Evolutionary conservation across 1,140 invertebrate genomes (phyloP).

Genomic region (Liolophura sinensis): DNA sequence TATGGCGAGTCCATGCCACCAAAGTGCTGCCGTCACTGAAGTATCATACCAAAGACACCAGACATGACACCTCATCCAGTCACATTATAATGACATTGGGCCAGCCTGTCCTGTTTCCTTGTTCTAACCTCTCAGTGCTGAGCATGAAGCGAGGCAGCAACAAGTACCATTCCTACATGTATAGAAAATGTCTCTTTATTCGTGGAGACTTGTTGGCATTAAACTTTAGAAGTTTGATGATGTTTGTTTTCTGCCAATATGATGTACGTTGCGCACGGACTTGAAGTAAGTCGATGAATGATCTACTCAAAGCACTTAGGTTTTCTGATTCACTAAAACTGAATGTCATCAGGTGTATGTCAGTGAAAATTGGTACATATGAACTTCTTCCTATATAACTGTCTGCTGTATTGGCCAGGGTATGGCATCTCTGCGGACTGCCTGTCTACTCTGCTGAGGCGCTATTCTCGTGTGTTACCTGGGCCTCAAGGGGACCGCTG

Average conservation of each 20-base stretch:
- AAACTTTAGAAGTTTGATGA: no score
- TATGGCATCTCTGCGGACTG: constrained; percentile 33
- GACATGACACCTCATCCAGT: neutral
- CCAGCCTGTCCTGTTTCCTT: neutral
- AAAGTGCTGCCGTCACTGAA: neutral
- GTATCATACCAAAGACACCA: neutral
- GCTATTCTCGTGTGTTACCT: constrained; percentile 39
- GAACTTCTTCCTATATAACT: neutral
- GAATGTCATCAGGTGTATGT: neutral
- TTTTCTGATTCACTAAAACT: constrained; percentile 32
- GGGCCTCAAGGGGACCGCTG: constrained; percentile 18
- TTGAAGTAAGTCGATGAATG: constrained; percentile 36
- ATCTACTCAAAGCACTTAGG: constrained; percentile 32
- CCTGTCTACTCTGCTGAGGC: constrained; percentile 40
- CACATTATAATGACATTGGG: neutral
- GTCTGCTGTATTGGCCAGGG: constrained; percentile 17
- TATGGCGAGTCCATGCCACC: no score
- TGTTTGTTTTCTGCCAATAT: constrained; percentile 38
- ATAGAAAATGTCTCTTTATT: no score
- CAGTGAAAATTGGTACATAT: neutral
- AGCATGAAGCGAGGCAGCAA: no score
- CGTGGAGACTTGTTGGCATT: no score
- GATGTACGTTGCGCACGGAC: constrained; percentile 40
- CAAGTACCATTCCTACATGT: no score
- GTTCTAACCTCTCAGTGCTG: no score